Evolutionary conservation across 1,140 invertebrate genomes (phyloP), one percentile per base, ranked within the genome.

Genomic region (Ceratina calcarata): DNA sequence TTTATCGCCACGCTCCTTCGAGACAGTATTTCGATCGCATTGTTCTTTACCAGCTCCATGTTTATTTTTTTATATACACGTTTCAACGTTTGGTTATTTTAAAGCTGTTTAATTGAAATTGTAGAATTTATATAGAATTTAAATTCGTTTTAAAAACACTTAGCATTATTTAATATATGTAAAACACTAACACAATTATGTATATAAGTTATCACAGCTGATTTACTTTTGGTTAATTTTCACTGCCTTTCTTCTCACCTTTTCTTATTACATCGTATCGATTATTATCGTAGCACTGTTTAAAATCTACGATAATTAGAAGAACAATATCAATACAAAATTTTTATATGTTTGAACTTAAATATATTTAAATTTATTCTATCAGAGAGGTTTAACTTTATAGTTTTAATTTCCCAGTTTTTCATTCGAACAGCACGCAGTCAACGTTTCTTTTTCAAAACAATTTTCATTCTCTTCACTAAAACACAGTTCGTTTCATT

Each of bases 1-100:
- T 91, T 91, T 75, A 92, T 90, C 75, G 80, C 84, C 49, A 93
- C 84, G 81, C 91, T 93, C 4, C 86, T 86, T 37, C 91, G 89
- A 58, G 92, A 91, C 66, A 93, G 79, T 88, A 93, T 91, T 84
- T 93, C 91, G 84, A 93, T 92, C 78, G 85, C 88, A 82, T 89
- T 88, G 84, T 88, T 93, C 78, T 91, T 89, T 62, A 93, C 86
- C 75, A 92, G 78, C 84, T 93, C 91, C 91, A 93, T 92, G 69
- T 81, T 76, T 15, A 12, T 53, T n/a, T 18, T 7, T 10, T 58
- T 60, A 45, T 45, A 45, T 45, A 45, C 37, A 45, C 37, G 6
- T 45, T 45, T 45, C 10, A 45, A 45, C 37, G 37, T 45, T 66
- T 49, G 32, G 16, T 45, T 45, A 37, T n/a, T 65, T 45, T 20